phyloP scores from a whole-genome alignment of 2,113 vertebrate species.

The Alaudala cheleensis region DNA sequence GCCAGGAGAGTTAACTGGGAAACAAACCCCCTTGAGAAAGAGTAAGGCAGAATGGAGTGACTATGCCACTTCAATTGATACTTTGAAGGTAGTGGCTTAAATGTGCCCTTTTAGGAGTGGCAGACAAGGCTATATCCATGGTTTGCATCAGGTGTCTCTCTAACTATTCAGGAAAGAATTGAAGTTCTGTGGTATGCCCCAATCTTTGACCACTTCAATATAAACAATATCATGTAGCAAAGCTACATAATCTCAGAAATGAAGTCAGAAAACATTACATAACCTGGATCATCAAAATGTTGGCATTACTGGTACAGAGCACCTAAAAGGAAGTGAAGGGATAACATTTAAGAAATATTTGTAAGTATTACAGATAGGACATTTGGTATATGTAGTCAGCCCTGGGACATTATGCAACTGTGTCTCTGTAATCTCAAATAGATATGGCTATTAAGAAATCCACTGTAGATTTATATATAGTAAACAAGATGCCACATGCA shows the following conservation, averaged over 20 bases:
- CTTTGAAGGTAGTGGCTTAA: neutral
- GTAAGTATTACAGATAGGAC: neutral
- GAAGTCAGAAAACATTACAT: neutral
- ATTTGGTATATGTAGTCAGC: neutral
- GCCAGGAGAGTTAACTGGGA: neutral
- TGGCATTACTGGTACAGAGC: neutral
- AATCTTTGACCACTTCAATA: neutral
- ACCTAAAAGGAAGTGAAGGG: neutral
- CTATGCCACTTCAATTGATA: neutral
- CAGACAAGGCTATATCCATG: neutral
- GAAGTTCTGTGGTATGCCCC: neutral
- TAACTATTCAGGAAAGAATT: neutral
- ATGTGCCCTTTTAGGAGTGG: neutral
- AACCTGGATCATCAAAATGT: neutral
- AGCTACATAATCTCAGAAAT: neutral
- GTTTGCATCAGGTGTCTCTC: neutral
- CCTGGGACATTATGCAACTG: neutral
- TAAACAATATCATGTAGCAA: neutral
- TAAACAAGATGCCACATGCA: neutral
- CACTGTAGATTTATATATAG: neutral
- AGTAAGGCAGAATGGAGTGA: neutral
- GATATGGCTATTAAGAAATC: neutral
- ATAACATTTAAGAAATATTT: neutral
- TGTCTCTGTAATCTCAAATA: neutral
- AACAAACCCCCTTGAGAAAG: neutral